Evolutionary conservation across 2,113 vertebrate genomes (phyloP).

Genomic region (Myiagra hebetior): DNA sequence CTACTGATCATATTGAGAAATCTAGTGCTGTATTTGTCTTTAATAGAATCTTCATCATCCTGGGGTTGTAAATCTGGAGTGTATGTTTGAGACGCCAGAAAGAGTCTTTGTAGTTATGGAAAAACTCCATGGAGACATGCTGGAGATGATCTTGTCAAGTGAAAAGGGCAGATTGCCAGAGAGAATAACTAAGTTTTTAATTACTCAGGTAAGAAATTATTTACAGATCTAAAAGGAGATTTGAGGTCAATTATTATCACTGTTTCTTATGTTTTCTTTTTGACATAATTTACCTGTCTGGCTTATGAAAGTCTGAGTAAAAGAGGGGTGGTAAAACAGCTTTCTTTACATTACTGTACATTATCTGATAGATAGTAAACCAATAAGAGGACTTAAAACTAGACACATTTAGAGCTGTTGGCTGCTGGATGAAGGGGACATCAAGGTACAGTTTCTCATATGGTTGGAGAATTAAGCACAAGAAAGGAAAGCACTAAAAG

Average conservation of each 20-base stretch:
- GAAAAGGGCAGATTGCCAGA: slow-evolving; percentile 97
- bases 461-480: background rate
- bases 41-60: slow-evolving; percentile 92
- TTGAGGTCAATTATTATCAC: slow-evolving; percentile 35
- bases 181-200: slow-evolving; percentile 94
- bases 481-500: background rate
- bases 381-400: background rate
- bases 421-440: background rate
- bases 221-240: slow-evolving; percentile 19
- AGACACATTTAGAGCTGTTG: background rate
- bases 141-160: slow-evolving; percentile 98
- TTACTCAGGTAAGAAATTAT: slow-evolving; percentile 87
- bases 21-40: slow-evolving; percentile 65
- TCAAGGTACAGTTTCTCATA: background rate
- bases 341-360: background rate
- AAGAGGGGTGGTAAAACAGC: background rate
- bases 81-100: slow-evolving; percentile 98
- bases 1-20: slow-evolving; percentile 35
- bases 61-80: slow-evolving; percentile 96
- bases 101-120: slow-evolving; percentile 98
- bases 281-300: background rate
- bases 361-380: background rate
- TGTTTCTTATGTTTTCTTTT: background rate
- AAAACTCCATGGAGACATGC: slow-evolving; percentile 98
- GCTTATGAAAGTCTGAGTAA: background rate